These are phyloP conservation scores for Xanthia icteritia DNA, from an alignment of 2,888 invertebrate species.

Conservation along the genomic window DNA sequence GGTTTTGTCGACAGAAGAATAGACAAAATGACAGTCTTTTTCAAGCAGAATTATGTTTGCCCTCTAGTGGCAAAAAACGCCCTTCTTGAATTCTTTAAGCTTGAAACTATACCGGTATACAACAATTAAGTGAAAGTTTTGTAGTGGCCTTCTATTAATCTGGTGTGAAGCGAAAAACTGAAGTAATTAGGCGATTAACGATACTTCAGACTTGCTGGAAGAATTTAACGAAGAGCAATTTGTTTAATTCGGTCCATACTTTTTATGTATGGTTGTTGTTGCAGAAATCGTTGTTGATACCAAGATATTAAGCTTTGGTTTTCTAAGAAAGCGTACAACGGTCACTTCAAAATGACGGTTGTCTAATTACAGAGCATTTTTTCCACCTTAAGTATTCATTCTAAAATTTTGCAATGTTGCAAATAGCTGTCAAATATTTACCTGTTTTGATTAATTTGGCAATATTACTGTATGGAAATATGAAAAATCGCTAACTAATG, in stretches of 20 bases:
- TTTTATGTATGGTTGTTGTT: background rate
- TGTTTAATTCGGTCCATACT: background rate
- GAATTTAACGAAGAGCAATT: slow-evolving; percentile 23
- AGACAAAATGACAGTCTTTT: no score
- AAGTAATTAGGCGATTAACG: slow-evolving; percentile 34
- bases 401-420: no score
- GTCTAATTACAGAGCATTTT: background rate
- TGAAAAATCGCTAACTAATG: no score
- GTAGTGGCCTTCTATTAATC: slow-evolving; percentile 31
- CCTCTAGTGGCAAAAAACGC: background rate
- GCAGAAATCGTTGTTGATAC: background rate
- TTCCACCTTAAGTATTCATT: no score
- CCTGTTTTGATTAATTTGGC: no score
- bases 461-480: no score
- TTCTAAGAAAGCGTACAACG: background rate
- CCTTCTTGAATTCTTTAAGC: slow-evolving; percentile 1
- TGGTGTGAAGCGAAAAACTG: slow-evolving; percentile 10
- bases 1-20: no score
- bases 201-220: slow-evolving; percentile 32
- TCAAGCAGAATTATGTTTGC: background rate
- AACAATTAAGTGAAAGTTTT: slow-evolving; percentile 26
- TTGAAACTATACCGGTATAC: slow-evolving; percentile 6
- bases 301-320: background rate
- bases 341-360: background rate
- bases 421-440: no score